Base-by-base conservation (phyloP, 2,888 invertebrate species). In the Callinectes sapidus region DNA sequence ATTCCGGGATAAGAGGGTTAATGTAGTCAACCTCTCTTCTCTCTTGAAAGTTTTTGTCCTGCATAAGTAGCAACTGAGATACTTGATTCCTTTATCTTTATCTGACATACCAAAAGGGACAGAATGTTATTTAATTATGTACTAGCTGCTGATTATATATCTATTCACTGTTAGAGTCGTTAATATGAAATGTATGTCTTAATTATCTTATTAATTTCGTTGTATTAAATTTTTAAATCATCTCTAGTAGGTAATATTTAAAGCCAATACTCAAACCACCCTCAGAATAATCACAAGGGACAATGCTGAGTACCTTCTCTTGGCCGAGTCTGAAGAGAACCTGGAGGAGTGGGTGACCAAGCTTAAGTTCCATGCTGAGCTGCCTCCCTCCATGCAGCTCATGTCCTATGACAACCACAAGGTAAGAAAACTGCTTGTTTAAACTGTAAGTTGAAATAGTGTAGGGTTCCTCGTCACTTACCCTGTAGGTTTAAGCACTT, bases 221-320 rank as follows among this genome's bases (percentile, higher is more conserved):
- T n/a, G n/a, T 55, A 14, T 28, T 71, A 1, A 16, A 18, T n/a
- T 35, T 14, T 48, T 16, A 8, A 77, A 48, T 48, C 18, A 23
- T 61, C 23, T 23, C 23, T 61, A 61, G 13, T 61, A 61, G 18
- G 5, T 18, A 2, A 23, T 23, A 18, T 13, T 1, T 23, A 16
- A 55, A 18, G 61, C 5, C 23, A 61, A 61, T 23, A 3, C n/a
- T 71, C 28, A 28, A 8, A 28, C 14, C 55, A 35, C 18, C 10
- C 71, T 39, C 94, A 97, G 99, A 87, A 96, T 99, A 93, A 97
- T 97, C 90, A 97, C 98, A 95, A 97, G 97, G 0, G 99, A 99
- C 96, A 98, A 98, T 1, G 98, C 99, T 0, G 99, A 99, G 96
- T 99, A 98, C 96, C 96, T 99, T 94, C 98, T 99, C 96, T 97